Percentiles rank a stretch among this genome's conserved stretches.
Conservation (phyloP, 2,797 vertebrate genomes). For the Somateria mollissima region DNA sequence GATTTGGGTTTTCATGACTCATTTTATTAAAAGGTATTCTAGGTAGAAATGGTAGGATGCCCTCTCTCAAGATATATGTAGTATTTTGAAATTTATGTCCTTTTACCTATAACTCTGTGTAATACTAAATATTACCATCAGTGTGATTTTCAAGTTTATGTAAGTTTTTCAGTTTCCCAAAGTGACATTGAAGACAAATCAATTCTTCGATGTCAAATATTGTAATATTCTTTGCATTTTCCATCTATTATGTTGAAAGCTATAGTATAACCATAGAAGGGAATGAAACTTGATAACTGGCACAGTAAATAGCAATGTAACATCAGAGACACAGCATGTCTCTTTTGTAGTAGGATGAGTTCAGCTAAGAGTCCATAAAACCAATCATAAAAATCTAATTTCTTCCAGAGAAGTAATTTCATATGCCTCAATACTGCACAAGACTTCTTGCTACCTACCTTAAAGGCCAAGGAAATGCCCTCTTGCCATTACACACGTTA, state of each 20-base stretch:
- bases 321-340: not conserved
- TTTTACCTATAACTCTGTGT: not conserved
- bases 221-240: not conserved
- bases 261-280: not conserved
- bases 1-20: not conserved
- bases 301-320: not conserved
- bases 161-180: not conserved
- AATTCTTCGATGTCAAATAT: not conserved
- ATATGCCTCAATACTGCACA: not conserved
- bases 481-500: not conserved
- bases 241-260: not conserved
- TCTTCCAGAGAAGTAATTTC: not conserved
- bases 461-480: not conserved
- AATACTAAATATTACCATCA: not conserved
- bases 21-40: not conserved
- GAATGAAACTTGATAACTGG: not conserved
- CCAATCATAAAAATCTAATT: not conserved
- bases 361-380: not conserved
- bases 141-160: not conserved
- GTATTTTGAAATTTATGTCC: not conserved
- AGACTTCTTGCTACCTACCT: not conserved
- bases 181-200: not conserved
- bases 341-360: not conserved
- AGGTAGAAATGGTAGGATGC: not conserved
- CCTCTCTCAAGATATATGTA: not conserved